phyloP scores from a whole-genome alignment of 2,113 vertebrate genomes.

The Saccopteryx leptura region DNA sequence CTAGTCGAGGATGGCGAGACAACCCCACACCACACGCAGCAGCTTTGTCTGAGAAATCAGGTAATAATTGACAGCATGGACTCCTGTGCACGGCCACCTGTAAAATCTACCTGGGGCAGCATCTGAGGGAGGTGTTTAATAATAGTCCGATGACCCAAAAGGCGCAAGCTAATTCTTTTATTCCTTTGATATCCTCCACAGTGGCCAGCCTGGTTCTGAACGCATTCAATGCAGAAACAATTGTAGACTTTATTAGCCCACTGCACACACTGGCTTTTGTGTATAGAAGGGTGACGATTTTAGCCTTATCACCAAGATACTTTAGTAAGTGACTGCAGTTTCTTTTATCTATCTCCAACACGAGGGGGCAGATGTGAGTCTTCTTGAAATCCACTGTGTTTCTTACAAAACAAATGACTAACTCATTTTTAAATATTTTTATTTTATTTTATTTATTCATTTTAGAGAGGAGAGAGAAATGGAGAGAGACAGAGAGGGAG shows the following conservation, averaged over 20 bases:
- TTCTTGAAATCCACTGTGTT: background rate
- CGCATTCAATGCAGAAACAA: background rate
- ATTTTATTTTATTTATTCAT: too few relatives aligned
- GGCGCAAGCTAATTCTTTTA: background rate
- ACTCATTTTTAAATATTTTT: background rate
- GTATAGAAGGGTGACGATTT: background rate
- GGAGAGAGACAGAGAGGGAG: too few relatives aligned
- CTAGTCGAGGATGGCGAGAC: background rate
- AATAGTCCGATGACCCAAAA: background rate
- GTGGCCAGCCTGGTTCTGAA: background rate
- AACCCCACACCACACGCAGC: accelerated
- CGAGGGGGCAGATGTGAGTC: conserved; percentile 85
- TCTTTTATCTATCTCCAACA: conserved; percentile 60
- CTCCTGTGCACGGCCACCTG: background rate
- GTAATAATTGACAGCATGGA: background rate
- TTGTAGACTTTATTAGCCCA: background rate
- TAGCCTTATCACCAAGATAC: background rate
- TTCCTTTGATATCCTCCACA: background rate
- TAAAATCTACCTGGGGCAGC: background rate
- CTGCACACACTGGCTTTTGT: background rate
- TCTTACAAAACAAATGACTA: background rate
- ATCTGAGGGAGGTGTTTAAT: background rate
- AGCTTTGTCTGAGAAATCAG: background rate
- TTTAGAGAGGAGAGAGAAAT: too few relatives aligned
- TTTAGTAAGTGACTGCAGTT: background rate